These are phyloP conservation scores for Sphaerophoria taeniata DNA, from an alignment of 2,888 invertebrate species.

Conservation along the genomic window DNA sequence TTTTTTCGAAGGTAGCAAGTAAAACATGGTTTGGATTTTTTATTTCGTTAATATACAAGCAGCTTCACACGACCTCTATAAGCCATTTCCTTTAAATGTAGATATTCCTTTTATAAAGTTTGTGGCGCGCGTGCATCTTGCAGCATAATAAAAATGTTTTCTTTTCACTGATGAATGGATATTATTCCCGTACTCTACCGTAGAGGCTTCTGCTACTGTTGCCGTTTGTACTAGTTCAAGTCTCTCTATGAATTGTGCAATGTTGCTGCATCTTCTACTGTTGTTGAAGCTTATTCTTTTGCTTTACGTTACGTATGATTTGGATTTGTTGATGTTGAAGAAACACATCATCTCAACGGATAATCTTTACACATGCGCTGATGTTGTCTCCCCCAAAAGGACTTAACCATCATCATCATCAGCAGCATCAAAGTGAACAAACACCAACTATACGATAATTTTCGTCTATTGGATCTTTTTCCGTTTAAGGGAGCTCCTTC, in stretches of 20 bases:
- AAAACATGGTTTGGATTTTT: no score
- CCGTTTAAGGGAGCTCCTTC: constrained; percentile 62
- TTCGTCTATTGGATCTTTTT: constrained; percentile 60
- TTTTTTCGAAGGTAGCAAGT: no score
- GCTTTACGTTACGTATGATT: constrained; percentile 43
- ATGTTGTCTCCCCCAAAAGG: constrained; percentile 45
- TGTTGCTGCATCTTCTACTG: constrained; percentile 12
- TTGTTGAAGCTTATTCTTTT: background rate
- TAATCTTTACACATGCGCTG: constrained; percentile 61
- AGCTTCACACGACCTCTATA: background rate
- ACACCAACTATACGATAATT: constrained; percentile 65
- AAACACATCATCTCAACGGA: constrained; percentile 52
- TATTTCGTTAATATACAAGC: no score
- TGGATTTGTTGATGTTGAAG: constrained; percentile 50
- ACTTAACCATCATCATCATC: constrained; percentile 57
- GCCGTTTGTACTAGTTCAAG: background rate
- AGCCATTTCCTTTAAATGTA: background rate
- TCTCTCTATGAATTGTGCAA: constrained; percentile 65
- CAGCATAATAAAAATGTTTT: constrained; percentile 69
- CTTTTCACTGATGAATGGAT: constrained; percentile 68
- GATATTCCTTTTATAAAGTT: background rate
- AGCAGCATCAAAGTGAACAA: constrained; percentile 53
- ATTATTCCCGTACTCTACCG: constrained; percentile 50
- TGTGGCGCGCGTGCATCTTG: constrained; percentile 62
- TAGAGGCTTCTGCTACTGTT: background rate